Evolutionary conservation across 2,888 invertebrate genomes (phyloP), one percentile per base, ranked within the genome.

Genomic region (Tenthredo notha): DNA sequence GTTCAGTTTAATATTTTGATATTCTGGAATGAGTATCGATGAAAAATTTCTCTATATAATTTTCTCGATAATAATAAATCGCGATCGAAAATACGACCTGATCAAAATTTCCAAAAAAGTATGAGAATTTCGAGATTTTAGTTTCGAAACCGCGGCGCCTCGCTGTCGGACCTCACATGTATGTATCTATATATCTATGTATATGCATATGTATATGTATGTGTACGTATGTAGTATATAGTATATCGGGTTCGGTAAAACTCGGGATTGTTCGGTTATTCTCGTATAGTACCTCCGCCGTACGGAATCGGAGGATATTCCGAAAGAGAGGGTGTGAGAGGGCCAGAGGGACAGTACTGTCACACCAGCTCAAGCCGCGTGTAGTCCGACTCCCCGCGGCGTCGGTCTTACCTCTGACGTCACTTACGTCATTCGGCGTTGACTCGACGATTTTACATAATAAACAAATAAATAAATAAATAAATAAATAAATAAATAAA

Each of bases 351-450:
- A 83, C 83, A 83, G 83, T 83, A 67, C 83, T 80, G 83, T 83
- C 83, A 83, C 83, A 67, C 83, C 67, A 82, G 83, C 67, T 83
- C 83, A 65, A 83, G 67, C 83, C 83, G 83, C 83, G 83, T 83
- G 83, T 82, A 43, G 65, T 50, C 67, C 67, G 67, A 43, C 67
- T 67, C 43, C 83, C 80, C 37, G 80, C 80, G 80, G 65, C 67
- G 83, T 33, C 67, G 67, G 54, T 83, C 83, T 47, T 65, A 58
- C n/a, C 80, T 58, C 40, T 58, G 25, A 67, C 67, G 83, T 83
- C 50, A 67, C 29, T 67, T 40, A 61, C 80, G 80, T 80, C 80
- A 61, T 18, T 21, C 33, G n/a, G 72, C 40, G 54, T 77, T 9
- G 21, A 9, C 21, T 10, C 54, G 15, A 25, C 78, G 78, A 61